Conservation (phyloP, 1,140 invertebrate species). For the Trissolcus basalis region DNA sequence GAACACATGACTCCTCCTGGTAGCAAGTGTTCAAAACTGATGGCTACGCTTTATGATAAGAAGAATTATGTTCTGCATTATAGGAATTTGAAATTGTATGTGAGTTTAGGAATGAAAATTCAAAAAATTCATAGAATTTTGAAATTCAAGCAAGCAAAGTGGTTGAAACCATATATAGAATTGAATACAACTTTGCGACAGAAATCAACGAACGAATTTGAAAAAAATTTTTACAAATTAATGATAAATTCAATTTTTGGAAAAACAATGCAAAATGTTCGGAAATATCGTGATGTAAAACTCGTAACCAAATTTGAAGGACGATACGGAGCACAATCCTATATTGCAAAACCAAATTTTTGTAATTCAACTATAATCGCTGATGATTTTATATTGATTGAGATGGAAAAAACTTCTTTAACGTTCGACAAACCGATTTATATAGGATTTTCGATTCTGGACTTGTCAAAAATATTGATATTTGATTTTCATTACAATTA, state of each 20-base stretch:
- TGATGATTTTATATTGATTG: conserved; percentile 50
- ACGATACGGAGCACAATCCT: conserved; percentile 47
- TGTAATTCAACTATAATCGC: conserved; percentile 58
- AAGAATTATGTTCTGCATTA: conserved; percentile 75
- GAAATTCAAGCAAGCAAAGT: conserved; percentile 42
- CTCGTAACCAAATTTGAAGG: conserved; percentile 66
- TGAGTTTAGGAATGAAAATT: neutral
- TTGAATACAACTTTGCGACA: conserved; percentile 60
- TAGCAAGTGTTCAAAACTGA: conserved; percentile 62
- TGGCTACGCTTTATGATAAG: conserved; percentile 54
- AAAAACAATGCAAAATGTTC: conserved; percentile 73
- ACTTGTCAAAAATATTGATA: conserved; percentile 53
- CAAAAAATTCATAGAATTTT: conserved; percentile 6
- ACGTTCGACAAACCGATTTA: conserved; percentile 65
- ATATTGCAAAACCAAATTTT: conserved; percentile 64
- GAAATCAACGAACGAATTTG: conserved; percentile 60
- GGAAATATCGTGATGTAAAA: conserved; percentile 60
- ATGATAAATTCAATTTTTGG: conserved; percentile 74
- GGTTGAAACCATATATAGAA: conserved; percentile 61
- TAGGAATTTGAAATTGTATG: conserved; percentile 50
- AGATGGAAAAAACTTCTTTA: conserved; percentile 42
- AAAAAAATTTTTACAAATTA: conserved; percentile 71
- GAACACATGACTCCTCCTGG: conserved; percentile 59
- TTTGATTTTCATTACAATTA: conserved; percentile 63
- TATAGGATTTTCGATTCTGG: conserved; percentile 48